Evolutionary conservation across 2,113 vertebrate genomes (phyloP).

Genomic region (Hymenochirus boettgeri): DNA sequence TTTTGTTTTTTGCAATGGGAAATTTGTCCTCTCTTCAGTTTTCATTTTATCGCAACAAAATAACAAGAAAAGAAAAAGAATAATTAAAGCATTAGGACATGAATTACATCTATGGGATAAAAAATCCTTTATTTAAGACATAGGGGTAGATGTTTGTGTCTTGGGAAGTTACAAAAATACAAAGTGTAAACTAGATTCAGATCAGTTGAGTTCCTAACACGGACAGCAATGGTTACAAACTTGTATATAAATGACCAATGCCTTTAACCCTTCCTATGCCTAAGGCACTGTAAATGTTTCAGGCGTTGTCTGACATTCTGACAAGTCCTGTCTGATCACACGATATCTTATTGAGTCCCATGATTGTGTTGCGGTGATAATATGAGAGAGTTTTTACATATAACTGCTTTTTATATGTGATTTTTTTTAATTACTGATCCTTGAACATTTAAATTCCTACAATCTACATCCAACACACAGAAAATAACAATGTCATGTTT

Average conservation of each 20-base stretch:
- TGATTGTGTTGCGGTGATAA: too few species aligned
- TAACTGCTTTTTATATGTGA: background rate
- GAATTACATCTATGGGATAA: slow-evolving; percentile 17
- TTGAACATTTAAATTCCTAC: slow-evolving; percentile 18
- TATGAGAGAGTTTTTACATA: too few species aligned
- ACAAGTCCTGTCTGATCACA: too few species aligned
- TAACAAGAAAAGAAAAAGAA: background rate
- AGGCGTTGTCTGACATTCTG: too few species aligned
- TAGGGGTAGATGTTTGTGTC: slow-evolving; percentile 30
- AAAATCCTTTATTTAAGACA: slow-evolving; percentile 31
- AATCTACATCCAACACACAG: slow-evolving; percentile 19
- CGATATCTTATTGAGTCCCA: too few species aligned
- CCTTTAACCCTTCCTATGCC: too few species aligned
- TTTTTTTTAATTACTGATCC: slow-evolving; percentile 7
- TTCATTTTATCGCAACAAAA: too few species aligned
- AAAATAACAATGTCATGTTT: slow-evolving; percentile 16
- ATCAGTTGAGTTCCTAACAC: background rate
- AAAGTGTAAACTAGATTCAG: slow-evolving; percentile 34
- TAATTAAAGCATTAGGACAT: slow-evolving; percentile 19
- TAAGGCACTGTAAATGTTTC: too few species aligned
- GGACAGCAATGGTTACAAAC: background rate
- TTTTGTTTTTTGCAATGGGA: too few species aligned
- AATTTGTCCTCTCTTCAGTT: too few species aligned
- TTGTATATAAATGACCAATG: too few species aligned
- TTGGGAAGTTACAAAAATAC: slow-evolving; percentile 13